Evolutionary conservation across 2,888 invertebrate species (phyloP), one percentile per base, ranked within the genome.

Genomic region (Entomobrya multifasciata): DNA sequence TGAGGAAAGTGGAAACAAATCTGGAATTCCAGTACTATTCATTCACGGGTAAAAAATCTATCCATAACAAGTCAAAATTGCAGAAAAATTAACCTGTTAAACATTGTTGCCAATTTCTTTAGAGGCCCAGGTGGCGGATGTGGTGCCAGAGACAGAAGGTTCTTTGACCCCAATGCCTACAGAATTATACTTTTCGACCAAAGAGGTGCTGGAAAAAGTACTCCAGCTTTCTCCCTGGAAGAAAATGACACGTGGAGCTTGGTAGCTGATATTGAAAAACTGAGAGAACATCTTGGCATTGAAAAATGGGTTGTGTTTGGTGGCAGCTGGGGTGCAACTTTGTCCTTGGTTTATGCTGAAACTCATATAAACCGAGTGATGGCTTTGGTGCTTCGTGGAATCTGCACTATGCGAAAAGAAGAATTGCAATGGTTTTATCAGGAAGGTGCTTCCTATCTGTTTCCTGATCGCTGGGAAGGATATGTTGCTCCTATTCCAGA

Each of bases 231-330:
- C 49, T 86, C 85, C 36, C 72, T 88, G 0, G 88, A 87, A 41
- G 88, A 88, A 25, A 88, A 88, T 65, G 86, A 87, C 36, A 88
- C 88, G 15, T 88, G 88, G 88, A 77, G 60, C 36, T 65, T 88
- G 27, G 88, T 88, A 1, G 79, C 67, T 11, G 88, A 88, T 20
- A 87, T 87, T 57, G 88, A 88, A 74, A 86, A 85, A 41, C 47
- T 88, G 13, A 87, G 88, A 30, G 47, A 83, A 15, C 87, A 88
- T 81, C 65, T 88, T 17, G 79, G 83, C 20, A 87, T 88, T 27
- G 62, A 83, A 17, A 82, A 83, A 47, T 87, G 88, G 87, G 79
- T 86, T 13, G 72, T 88, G 0, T 88, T 88, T 65, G 88, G 87
- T 0, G 88, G 88, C n/a, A 85, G 85, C 44, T 88, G 88, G 87